A percentile compares a stretch with the other conserved stretches of the same genome.
Conservation (phyloP, 2,888 invertebrate species). For the Gari tellinella region DNA sequence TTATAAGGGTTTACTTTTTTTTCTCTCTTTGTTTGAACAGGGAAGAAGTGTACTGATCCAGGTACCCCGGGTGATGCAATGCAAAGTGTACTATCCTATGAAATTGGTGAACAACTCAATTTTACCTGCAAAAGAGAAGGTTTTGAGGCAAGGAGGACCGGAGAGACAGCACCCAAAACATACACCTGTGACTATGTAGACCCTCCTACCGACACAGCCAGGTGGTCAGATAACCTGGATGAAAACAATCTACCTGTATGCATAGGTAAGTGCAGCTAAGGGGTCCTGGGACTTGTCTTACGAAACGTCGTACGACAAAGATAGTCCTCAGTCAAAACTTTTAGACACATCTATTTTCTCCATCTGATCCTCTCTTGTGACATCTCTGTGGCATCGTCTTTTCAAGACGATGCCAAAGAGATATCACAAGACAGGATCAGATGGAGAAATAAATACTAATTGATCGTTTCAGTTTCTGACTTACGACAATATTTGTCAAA, state of each 20-base stretch:
- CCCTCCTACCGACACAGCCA: constrained; percentile 20
- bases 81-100: constrained; percentile 64
- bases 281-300: too few species aligned
- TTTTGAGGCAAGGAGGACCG: constrained; percentile 21
- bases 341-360: too few species aligned
- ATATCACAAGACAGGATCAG: too few species aligned
- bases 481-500: too few species aligned
- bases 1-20: too few species aligned
- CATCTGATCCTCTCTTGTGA: too few species aligned
- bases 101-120: constrained; percentile 55
- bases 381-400: too few species aligned
- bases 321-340: too few species aligned
- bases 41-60: constrained; percentile 66
- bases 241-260: constrained; percentile 46
- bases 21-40: constrained; percentile 32
- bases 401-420: too few species aligned
- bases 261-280: constrained; percentile 59
- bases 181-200: constrained; percentile 52
- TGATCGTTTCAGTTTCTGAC: too few species aligned
- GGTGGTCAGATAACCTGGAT: constrained; percentile 57
- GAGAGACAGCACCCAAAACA: constrained; percentile 1
- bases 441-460: too few species aligned
- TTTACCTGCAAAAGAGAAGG: constrained; percentile 66
- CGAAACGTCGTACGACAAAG: too few species aligned
- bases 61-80: constrained; percentile 69